Conservation (phyloP, 2,888 invertebrate genomes). For the Ceriagrion tenellum region DNA sequence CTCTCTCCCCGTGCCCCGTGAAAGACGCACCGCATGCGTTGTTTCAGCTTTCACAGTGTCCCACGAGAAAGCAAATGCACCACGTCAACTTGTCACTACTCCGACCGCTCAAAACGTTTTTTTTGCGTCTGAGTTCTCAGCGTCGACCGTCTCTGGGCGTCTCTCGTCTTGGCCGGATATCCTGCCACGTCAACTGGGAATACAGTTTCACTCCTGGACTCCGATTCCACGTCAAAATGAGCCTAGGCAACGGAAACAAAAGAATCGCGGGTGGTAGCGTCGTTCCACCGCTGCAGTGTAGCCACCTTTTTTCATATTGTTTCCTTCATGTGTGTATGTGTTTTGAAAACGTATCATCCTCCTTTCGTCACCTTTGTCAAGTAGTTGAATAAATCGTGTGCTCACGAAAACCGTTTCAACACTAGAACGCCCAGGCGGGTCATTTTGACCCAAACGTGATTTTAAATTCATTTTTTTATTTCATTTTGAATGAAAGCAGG, state of each 20-base stretch:
- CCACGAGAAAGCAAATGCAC: not conserved
- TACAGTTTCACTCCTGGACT: not conserved
- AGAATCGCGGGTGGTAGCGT: not conserved
- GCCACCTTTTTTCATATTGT: too few species aligned
- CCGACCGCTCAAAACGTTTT: not conserved
- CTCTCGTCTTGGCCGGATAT: not conserved
- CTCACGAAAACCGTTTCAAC: too few species aligned
- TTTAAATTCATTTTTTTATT: too few species aligned
- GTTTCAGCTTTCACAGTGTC: not conserved
- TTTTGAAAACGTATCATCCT: not conserved
- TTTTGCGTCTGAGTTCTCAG: not conserved
- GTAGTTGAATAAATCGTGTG: too few species aligned
- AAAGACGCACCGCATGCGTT: not conserved
- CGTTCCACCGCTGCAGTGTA: not conserved
- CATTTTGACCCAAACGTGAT: too few species aligned
- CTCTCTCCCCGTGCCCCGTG: not conserved
- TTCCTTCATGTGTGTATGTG: not conserved
- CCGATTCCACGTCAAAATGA: not conserved
- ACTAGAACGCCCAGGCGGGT: too few species aligned
- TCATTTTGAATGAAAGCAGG: too few species aligned
- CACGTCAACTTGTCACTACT: constrained; percentile 6
- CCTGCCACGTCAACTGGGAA: not conserved
- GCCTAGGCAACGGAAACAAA: not conserved
- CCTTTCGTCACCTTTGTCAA: not conserved
- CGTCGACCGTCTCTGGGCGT: not conserved